Percentiles rank a stretch among this genome's conserved stretches.
Evolutionary conservation across 2,113 vertebrate species (phyloP).

Genomic region (zebrafish (Danio rerio)): DNA sequence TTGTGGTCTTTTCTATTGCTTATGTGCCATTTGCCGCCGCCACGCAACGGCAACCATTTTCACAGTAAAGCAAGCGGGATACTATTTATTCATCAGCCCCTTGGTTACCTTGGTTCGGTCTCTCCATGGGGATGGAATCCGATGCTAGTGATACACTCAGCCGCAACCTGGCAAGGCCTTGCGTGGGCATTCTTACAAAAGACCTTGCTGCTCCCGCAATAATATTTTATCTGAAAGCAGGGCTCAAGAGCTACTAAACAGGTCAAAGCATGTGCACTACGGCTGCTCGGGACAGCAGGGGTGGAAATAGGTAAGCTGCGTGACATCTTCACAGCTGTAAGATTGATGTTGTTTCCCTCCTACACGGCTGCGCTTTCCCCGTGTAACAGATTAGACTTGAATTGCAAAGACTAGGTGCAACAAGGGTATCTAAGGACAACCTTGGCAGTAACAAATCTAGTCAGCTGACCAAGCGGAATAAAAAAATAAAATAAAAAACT

Average conservation of each 20-base stretch:
- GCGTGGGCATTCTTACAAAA: constrained; percentile 39
- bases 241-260: constrained; percentile 25
- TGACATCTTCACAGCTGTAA: constrained; percentile 31
- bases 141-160: constrained; percentile 19
- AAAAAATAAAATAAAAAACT: constrained; percentile 8
- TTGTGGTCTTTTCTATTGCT: too few relatives aligned
- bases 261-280: constrained; percentile 21
- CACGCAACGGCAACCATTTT: neutral
- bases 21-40: neutral
- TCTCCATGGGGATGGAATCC: constrained; percentile 49
- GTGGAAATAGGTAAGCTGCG: constrained; percentile 36
- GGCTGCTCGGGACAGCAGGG: constrained; percentile 5
- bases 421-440: constrained; percentile 44
- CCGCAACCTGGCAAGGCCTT: constrained; percentile 46
- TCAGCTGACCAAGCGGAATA: constrained; percentile 31
- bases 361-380: constrained; percentile 23
- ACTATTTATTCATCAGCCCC: neutral
- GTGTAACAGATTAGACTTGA: constrained; percentile 51
- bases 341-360: constrained; percentile 52
- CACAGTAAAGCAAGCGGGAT: constrained; percentile 17
- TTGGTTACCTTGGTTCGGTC: constrained; percentile 44
- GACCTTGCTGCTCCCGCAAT: constrained; percentile 23
- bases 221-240: constrained; percentile 21
- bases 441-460: constrained; percentile 30
- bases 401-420: constrained; percentile 44